phyloP scores from a whole-genome alignment of 1,140 invertebrate species.

The Drosophila parvula region DNA sequence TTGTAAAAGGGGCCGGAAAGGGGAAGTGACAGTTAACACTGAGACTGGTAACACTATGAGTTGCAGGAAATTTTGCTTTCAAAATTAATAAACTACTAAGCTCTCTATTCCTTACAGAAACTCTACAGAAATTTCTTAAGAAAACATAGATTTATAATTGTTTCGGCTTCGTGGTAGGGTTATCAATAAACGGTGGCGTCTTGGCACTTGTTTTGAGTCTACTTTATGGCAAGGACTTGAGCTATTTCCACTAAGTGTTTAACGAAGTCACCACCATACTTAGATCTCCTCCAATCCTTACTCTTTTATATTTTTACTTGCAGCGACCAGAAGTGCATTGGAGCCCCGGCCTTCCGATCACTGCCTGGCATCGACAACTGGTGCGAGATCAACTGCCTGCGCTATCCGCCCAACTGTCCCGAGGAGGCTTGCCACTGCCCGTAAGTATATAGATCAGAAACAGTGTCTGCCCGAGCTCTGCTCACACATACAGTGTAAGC shows the following conservation, averaged over 20 bases:
- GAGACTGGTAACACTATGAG: neutral
- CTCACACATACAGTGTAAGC: too few relatives aligned
- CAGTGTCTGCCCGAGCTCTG: too few relatives aligned
- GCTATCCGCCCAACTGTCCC: conserved; percentile 93
- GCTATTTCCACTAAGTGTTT: neutral
- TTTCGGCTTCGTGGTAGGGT: too few relatives aligned
- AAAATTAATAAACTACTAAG: neutral
- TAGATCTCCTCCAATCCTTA: neutral
- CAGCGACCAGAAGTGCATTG: conserved; percentile 86
- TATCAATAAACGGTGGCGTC: too few relatives aligned
- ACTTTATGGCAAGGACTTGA: too few relatives aligned
- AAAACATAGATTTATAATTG: too few relatives aligned
- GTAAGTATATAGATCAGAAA: conserved; percentile 90
- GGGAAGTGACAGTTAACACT: neutral
- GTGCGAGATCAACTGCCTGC: conserved; percentile 93
- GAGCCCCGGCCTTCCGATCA: conserved; percentile 86
- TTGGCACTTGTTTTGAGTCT: too few relatives aligned
- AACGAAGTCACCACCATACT: too few relatives aligned
- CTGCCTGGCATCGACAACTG: conserved; percentile 91
- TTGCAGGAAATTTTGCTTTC: accelerated
- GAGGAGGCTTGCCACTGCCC: conserved; percentile 90
- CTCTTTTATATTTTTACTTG: neutral
- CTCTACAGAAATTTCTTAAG: too few relatives aligned
- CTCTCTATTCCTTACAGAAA: too few relatives aligned
- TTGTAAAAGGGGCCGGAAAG: neutral